phyloP scores from a whole-genome alignment of 2,888 invertebrate species.

The Campaea margaritaria region DNA sequence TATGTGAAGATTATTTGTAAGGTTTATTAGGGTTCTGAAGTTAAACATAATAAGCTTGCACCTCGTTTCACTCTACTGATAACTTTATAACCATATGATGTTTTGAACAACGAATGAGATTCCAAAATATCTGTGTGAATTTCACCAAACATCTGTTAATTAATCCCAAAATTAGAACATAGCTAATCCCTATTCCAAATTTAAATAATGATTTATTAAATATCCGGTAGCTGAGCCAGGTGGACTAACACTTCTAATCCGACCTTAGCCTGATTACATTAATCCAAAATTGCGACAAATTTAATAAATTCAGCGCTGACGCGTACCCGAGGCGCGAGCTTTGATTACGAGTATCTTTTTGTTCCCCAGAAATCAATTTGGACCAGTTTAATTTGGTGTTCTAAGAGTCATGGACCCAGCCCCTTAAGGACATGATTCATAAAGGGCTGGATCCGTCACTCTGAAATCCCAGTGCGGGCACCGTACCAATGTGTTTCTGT shows the following conservation, averaged over 20 bases:
- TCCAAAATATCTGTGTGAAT: too few relatives aligned
- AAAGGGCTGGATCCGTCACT: too few relatives aligned
- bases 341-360: slow-evolving; percentile 25
- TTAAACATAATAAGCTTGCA: too few relatives aligned
- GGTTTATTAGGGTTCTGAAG: background rate
- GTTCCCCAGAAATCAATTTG: slow-evolving; percentile 30
- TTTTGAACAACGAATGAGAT: background rate
- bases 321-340: slow-evolving; percentile 17
- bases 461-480: too few relatives aligned
- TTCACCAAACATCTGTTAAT: background rate
- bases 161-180: background rate
- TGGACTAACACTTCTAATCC: slow-evolving; percentile 22
- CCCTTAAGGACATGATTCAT: too few relatives aligned
- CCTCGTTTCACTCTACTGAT: too few relatives aligned
- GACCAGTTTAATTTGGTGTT: slow-evolving; percentile 23
- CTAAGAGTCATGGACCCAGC: slow-evolving; percentile 2
- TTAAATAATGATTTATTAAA: slow-evolving; percentile 1
- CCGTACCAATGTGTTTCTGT: too few relatives aligned
- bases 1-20: slow-evolving; percentile 4
- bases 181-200: background rate
- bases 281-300: slow-evolving; percentile 27
- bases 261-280: slow-evolving; percentile 22
- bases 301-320: slow-evolving; percentile 25
- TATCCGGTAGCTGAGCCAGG: slow-evolving; percentile 1
- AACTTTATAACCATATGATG: background rate